These are phyloP conservation scores for Leptinotarsa rubiginosa DNA, from an alignment of 2,888 invertebrate genomes.

Conservation along the genomic window DNA sequence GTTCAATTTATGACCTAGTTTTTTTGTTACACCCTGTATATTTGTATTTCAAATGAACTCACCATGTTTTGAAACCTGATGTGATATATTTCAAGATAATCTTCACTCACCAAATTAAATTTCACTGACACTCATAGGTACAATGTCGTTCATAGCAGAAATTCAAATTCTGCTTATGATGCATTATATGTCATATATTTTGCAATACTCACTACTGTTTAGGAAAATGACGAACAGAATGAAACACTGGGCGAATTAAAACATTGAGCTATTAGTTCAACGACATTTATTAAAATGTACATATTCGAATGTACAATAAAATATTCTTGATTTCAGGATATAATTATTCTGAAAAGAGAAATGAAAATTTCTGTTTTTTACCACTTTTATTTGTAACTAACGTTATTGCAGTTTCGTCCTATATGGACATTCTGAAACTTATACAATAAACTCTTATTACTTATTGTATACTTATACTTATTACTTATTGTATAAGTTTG, in stretches of 20 bases:
- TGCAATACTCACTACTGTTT: background rate
- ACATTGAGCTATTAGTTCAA: background rate
- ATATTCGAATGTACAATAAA: background rate
- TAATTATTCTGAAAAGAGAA: too few relatives aligned
- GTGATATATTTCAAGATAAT: background rate
- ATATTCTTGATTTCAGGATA: conserved; percentile 2
- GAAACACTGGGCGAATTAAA: background rate
- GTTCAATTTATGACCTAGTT: too few relatives aligned
- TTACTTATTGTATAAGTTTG: too few relatives aligned
- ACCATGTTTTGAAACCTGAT: background rate
- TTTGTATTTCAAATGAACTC: background rate
- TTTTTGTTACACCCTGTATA: background rate
- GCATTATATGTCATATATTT: background rate
- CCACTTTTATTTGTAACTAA: too few relatives aligned
- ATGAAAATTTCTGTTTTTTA: too few relatives aligned
- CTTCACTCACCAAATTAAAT: background rate
- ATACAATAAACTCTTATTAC: too few relatives aligned
- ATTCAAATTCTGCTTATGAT: conserved; percentile 11
- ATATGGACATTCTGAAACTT: too few relatives aligned
- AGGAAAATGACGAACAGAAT: background rate
- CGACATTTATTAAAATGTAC: conserved; percentile 13
- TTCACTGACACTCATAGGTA: background rate
- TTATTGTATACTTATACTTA: too few relatives aligned
- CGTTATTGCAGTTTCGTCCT: too few relatives aligned
- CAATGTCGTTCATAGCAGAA: background rate